Evolutionary conservation across 2,113 vertebrate species (phyloP).

Genomic region (Alligator sinensis): DNA sequence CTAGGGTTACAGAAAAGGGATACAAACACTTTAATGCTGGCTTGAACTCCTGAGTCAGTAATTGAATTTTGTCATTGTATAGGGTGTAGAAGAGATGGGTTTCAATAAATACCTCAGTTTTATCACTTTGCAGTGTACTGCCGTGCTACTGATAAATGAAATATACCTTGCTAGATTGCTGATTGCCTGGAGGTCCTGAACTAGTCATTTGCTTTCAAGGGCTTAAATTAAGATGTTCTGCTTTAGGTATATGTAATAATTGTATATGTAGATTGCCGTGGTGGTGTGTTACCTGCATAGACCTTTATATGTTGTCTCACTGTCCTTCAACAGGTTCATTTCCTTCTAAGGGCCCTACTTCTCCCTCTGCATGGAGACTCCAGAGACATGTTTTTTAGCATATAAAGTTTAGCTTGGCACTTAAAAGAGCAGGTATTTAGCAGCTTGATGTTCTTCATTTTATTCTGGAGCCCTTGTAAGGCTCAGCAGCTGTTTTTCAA

Average conservation of each 20-base stretch:
- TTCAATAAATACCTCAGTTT: rapidly evolving
- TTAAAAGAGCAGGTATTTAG: neutral
- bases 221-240: neutral
- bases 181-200: neutral
- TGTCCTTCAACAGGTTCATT: rapidly evolving
- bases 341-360: neutral
- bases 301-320: rapidly evolving
- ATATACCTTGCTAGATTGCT: rapidly evolving
- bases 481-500: neutral
- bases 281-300: rapidly evolving
- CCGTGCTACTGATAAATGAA: rapidly evolving
- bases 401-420: rapidly evolving
- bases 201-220: rapidly evolving
- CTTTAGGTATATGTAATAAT: neutral
- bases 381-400: neutral
- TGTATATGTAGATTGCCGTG: too few species aligned
- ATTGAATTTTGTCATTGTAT: neutral
- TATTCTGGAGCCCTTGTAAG: rapidly evolving
- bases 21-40: neutral
- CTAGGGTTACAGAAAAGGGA: neutral
- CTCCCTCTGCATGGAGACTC: too few species aligned
- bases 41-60: neutral
- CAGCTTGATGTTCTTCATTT: rapidly evolving
- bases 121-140: neutral
- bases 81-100: neutral